A percentile compares a stretch with the other conserved stretches of the same genome.
These are phyloP conservation scores for Chaetodon auriga DNA, from an alignment of 2,113 vertebrate species.

Conservation along the genomic window DNA sequence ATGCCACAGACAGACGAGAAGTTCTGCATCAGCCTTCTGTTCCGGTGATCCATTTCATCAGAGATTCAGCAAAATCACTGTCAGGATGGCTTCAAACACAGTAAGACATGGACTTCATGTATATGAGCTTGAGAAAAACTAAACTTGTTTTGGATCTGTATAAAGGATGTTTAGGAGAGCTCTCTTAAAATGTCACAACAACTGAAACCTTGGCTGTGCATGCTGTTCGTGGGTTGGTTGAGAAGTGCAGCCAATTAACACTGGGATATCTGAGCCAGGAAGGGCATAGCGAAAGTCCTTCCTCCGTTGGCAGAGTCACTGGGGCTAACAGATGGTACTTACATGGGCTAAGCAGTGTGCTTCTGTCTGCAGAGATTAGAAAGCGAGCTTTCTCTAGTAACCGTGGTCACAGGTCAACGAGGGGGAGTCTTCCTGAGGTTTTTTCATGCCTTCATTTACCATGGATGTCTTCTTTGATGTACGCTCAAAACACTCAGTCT, in stretches of 20 bases:
- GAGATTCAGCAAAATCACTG: not conserved
- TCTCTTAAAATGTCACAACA: not conserved
- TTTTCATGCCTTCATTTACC: not conserved
- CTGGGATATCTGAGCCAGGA: slow-evolving; percentile 22
- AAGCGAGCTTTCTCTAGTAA: slow-evolving; percentile 25
- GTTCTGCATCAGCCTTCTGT: not conserved
- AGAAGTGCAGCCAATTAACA: slow-evolving; percentile 41
- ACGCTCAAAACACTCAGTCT: not conserved
- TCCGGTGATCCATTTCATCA: not conserved
- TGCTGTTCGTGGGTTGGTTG: slow-evolving; percentile 17
- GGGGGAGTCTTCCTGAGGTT: not conserved
- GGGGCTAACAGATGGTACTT: slow-evolving; percentile 64
- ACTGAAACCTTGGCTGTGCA: not conserved
- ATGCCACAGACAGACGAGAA: not conserved
- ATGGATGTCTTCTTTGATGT: not conserved
- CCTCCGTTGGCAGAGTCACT: slow-evolving; percentile 41
- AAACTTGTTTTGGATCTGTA: not conserved
- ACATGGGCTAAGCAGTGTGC: slow-evolving; percentile 55
- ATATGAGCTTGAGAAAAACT: not conserved
- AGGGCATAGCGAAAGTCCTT: slow-evolving; percentile 39
- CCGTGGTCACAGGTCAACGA: slow-evolving; percentile 9
- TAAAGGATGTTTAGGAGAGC: not conserved
- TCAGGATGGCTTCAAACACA: not conserved
- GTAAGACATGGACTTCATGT: too few relatives aligned
- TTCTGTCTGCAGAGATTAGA: slow-evolving; percentile 54